These are phyloP conservation scores for Sitophilus oryzae DNA, from an alignment of 1,140 invertebrate species.

Conservation along the genomic window DNA sequence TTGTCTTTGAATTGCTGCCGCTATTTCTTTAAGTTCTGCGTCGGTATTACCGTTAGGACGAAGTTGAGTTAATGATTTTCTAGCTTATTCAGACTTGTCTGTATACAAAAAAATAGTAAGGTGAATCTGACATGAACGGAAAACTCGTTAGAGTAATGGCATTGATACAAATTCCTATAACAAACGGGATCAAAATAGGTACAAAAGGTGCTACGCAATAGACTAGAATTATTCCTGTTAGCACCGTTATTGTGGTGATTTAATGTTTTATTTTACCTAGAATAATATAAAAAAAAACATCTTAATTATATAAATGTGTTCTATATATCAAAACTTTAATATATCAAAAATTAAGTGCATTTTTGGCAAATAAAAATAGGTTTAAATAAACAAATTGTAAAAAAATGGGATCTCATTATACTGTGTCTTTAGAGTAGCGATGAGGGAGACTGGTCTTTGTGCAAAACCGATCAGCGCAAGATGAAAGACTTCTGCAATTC, in stretches of 20 bases:
- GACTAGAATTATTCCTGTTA: conserved; percentile 26
- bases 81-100: conserved; percentile 45
- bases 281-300: no score
- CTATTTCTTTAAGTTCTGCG: conserved; percentile 32
- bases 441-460: no score
- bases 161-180: conserved; percentile 26
- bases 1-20: conserved; percentile 23
- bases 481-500: no score
- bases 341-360: neutral
- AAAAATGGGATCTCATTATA: no score
- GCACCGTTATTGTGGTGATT: no score
- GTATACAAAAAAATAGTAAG: conserved; percentile 30
- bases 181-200: conserved; percentile 19
- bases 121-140: conserved; percentile 33
- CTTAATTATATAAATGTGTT: conserved; percentile 25
- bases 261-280: no score
- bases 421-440: no score
- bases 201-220: conserved; percentile 27
- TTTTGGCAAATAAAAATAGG: no score
- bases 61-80: conserved; percentile 46
- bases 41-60: conserved; percentile 44
- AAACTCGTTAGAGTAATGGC: conserved; percentile 22
- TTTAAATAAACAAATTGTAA: no score
- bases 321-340: neutral
- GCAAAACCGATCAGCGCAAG: no score